These are phyloP conservation scores for Sebastes matsubarae DNA, from an alignment of 2,797 vertebrate genomes.

Conservation along the genomic window DNA sequence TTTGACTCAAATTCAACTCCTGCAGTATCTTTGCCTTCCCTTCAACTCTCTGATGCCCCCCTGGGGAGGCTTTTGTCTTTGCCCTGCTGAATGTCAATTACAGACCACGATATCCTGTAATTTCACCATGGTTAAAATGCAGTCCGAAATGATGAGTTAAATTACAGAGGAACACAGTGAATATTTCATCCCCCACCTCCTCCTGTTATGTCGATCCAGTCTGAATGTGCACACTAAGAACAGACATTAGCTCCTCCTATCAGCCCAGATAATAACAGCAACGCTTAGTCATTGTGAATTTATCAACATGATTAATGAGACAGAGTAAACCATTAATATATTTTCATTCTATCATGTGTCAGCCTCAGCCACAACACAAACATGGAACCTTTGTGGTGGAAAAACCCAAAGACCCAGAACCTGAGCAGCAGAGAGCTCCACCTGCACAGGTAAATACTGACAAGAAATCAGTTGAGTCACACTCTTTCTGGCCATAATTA, in stretches of 20 bases:
- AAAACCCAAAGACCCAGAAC: conserved; percentile 43
- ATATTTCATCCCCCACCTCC: no score
- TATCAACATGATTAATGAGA: neutral
- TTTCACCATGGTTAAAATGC: no score
- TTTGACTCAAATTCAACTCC: neutral
- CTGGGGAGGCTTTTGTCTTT: no score
- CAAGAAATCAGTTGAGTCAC: neutral
- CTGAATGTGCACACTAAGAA: neutral
- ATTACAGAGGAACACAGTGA: no score
- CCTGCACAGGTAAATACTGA: conserved; percentile 49
- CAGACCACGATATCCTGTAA: no score
- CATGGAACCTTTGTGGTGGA: conserved; percentile 82
- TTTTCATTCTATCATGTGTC: neutral
- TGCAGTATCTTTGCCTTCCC: neutral
- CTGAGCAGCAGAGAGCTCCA: conserved; percentile 33
- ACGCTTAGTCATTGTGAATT: neutral
- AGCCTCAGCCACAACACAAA: conserved; percentile 49
- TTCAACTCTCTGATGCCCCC: no score
- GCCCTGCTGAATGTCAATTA: no score
- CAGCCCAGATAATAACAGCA: neutral
- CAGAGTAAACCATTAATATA: neutral
- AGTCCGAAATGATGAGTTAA: no score
- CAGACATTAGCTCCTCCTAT: neutral
- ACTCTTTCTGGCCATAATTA: neutral
- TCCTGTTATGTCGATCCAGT: neutral